Evolutionary conservation across 2,888 invertebrate genomes (phyloP).

Genomic region (Idaea dimidiata): DNA sequence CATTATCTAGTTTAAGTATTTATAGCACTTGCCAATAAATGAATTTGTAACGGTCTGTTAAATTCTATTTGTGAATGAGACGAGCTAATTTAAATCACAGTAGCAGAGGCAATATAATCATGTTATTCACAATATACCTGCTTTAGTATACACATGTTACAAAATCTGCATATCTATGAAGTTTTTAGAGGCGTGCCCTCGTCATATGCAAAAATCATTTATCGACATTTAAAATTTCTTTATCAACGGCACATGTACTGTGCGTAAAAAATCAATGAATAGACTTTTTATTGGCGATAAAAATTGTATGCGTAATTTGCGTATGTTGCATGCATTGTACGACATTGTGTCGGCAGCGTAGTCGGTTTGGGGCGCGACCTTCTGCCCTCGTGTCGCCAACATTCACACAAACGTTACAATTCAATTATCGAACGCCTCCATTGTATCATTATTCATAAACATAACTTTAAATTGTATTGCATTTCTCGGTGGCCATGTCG

Average conservation of each 20-base stretch:
- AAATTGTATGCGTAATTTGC: slow-evolving; percentile 75
- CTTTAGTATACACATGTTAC: slow-evolving; percentile 62
- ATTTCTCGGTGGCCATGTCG: slow-evolving; percentile 63
- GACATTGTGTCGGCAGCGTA: slow-evolving; percentile 44
- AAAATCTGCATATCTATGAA: slow-evolving; percentile 57
- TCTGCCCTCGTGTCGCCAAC: slow-evolving; percentile 63
- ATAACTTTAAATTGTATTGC: slow-evolving; percentile 54
- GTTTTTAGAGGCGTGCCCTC: slow-evolving; percentile 32
- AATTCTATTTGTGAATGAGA: slow-evolving; percentile 55
- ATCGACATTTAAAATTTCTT: slow-evolving; percentile 71
- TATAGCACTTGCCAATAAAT: slow-evolving; percentile 56
- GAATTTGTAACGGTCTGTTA: slow-evolving; percentile 68
- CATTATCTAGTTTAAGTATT: slow-evolving; percentile 55
- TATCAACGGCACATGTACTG: slow-evolving; percentile 63
- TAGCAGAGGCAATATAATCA: slow-evolving; percentile 48
- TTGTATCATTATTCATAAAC: slow-evolving; percentile 59
- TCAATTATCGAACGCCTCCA: slow-evolving; percentile 60
- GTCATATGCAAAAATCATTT: slow-evolving; percentile 79
- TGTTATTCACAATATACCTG: slow-evolving; percentile 59
- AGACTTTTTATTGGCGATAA: slow-evolving; percentile 72
- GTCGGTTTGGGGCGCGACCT: slow-evolving; percentile 69
- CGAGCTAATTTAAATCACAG: slow-evolving; percentile 64
- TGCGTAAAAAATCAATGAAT: slow-evolving; percentile 69
- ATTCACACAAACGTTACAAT: slow-evolving; percentile 61
- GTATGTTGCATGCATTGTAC: slow-evolving; percentile 67